phyloP scores from a whole-genome alignment of 2,888 invertebrate species.

The Acanthoscelides obtectus region DNA sequence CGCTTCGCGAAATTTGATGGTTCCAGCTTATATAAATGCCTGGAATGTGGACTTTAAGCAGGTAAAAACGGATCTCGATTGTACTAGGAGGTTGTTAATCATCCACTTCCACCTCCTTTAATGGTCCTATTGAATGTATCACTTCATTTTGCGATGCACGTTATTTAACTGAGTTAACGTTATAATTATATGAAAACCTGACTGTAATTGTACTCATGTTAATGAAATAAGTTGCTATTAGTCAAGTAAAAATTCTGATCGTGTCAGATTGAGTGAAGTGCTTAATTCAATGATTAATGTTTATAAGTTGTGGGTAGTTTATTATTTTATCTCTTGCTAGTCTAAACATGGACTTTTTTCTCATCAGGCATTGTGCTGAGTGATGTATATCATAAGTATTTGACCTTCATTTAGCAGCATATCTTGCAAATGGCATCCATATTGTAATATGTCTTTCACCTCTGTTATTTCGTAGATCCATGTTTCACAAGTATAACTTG shows the following conservation, averaged over 20 bases:
- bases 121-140: neutral
- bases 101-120: neutral
- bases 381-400: neutral
- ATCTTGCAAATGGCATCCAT: neutral
- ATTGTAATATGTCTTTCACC: neutral
- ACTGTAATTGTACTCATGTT: neutral
- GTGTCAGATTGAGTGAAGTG: neutral
- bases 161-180: neutral
- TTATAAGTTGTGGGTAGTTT: neutral
- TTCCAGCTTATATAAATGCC: neutral
- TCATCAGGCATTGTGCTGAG: neutral
- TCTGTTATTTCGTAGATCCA: neutral
- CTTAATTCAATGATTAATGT: neutral
- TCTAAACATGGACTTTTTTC: neutral
- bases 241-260: neutral
- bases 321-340: neutral
- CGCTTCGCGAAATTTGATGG: neutral
- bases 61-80: neutral
- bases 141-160: neutral
- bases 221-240: neutral
- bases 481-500: neutral
- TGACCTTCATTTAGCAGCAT: neutral
- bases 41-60: neutral
- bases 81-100: neutral
- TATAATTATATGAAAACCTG: neutral